These are phyloP conservation scores for Melanotaenia duboulayi DNA, from an alignment of 2,113 vertebrate genomes.

Conservation along the genomic window DNA sequence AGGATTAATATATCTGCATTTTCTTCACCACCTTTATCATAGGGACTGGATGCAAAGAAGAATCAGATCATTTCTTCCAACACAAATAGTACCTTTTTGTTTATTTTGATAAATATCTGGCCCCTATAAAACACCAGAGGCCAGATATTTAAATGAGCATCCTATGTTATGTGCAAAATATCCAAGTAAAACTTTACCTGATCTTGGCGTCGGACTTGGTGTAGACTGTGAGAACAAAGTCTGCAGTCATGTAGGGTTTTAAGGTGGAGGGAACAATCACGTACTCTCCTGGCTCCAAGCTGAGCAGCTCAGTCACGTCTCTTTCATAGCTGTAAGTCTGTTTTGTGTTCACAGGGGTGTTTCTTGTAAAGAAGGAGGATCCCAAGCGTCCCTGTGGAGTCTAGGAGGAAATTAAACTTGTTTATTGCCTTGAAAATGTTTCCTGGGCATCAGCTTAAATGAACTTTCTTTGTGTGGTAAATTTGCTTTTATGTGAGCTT, in stretches of 20 bases:
- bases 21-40: background rate
- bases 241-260: constrained; percentile 9
- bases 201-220: constrained; percentile 41
- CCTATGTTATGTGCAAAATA: background rate
- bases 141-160: background rate
- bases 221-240: constrained; percentile 58
- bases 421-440: background rate
- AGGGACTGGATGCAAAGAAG: constrained; percentile 21
- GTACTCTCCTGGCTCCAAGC: constrained; percentile 60
- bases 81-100: background rate
- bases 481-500: constrained; percentile 25
- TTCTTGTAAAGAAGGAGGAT: constrained; percentile 5
- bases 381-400: background rate
- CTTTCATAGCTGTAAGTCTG: background rate
- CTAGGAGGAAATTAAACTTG: constrained; percentile 6
- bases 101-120: background rate
- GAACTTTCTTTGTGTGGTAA: background rate
- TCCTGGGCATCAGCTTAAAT: background rate
- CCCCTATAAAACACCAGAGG: background rate
- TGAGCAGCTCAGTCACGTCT: constrained; percentile 34
- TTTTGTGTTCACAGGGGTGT: fast-evolving
- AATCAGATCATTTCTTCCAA: background rate
- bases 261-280: constrained; percentile 49
- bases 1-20: background rate
- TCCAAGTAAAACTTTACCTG: background rate